A percentile compares a stretch with the other conserved stretches of the same genome.
Conservation (phyloP, 2,113 vertebrate species). For the Cygnus buccinator region DNA sequence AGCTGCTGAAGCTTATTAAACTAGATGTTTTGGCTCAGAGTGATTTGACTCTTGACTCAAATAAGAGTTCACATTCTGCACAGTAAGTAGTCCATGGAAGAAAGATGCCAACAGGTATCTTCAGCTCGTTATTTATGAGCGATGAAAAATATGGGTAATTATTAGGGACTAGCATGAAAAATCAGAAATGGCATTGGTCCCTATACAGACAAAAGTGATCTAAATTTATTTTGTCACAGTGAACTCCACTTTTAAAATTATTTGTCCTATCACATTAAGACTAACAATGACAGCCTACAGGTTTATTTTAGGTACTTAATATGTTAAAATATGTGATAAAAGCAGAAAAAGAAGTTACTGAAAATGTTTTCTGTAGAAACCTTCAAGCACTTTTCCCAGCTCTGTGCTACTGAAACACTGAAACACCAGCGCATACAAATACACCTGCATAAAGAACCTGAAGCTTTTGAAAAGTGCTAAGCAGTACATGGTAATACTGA, state of each 20-base stretch:
- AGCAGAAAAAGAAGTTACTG: background rate
- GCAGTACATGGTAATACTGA: background rate
- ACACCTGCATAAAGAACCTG: background rate
- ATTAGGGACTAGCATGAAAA: background rate
- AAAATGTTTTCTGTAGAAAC: background rate
- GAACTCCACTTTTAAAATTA: slow-evolving; percentile 19
- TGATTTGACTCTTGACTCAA: background rate
- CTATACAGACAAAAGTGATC: background rate
- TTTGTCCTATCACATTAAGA: slow-evolving; percentile 21
- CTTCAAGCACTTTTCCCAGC: background rate
- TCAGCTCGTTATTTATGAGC: background rate
- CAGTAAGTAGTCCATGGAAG: background rate
- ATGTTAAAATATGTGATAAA: background rate
- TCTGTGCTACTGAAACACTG: background rate
- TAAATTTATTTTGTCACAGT: background rate
- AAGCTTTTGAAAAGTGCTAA: background rate
- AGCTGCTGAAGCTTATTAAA: background rate
- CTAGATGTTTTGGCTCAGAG: background rate
- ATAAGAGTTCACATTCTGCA: background rate
- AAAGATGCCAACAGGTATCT: background rate
- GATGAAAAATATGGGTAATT: background rate
- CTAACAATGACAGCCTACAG: background rate
- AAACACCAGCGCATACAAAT: background rate
- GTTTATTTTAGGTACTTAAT: background rate
- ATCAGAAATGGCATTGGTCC: background rate